Base-by-base conservation (phyloP, 2,113 vertebrate species). In the Girardinichthys multiradiatus region DNA sequence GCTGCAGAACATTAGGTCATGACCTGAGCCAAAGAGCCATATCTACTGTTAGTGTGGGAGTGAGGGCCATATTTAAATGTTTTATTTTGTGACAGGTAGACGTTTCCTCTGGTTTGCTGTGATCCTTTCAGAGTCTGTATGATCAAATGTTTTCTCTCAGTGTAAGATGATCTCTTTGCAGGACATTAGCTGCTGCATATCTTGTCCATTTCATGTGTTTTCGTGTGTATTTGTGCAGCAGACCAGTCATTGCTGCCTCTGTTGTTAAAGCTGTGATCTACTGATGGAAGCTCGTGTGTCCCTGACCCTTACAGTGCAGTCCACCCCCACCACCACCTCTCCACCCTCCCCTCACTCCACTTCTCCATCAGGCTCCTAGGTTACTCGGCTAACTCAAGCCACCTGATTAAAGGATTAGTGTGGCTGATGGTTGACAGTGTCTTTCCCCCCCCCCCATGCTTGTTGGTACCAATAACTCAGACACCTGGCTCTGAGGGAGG, bases 371-470 rank as follows among this genome's bases (percentile, higher is more conserved):
- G 82, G 87, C 84, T 89, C 85, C 79, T 85, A 81, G 87, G 89
- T 83, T 88, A 83, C 85, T 87, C 86, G 68, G 87, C 83, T 89
- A 86, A 81, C 90, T 87, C 84, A 82, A 78, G 86, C 87, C 90
- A 90, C 88, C 92, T 92, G 92, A 93, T 93, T 93, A 93, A 89
- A 76, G 91, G 94, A 94, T 94, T 95, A 94, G 77, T 61, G 68
- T 51, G 48, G 73, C 89, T 89, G 89, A 90, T 92, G 89, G 90
- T 92, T 93, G 90, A 93, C 91, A 82, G 71, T 87, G 91, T 88
- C 84, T n/a, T n/a, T n/a, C n/a, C n/a, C 80, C 21, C 77, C 60
- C 29, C 70, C 72, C 64, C 86, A 80, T 80, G 79, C 84, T 86
- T 82, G 72, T 85, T 86, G 24, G 57, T 82, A 74, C 84, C 86